A percentile compares a stretch with the other conserved stretches of the same genome.
Conservation (phyloP, 2,797 vertebrate genomes). For the Hafferia zeledoni region DNA sequence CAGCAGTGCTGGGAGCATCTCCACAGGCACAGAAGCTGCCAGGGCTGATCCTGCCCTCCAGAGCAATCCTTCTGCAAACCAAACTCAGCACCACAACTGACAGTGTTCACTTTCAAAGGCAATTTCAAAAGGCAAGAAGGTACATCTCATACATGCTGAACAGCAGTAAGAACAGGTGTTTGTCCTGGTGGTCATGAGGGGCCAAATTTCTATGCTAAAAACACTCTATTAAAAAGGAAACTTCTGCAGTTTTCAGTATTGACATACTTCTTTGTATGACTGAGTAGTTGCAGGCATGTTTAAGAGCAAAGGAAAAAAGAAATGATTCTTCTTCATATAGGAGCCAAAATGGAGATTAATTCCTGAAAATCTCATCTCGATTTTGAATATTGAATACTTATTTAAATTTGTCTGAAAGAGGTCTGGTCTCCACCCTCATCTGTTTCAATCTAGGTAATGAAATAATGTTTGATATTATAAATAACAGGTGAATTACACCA, state of each 20-base stretch:
- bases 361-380: neutral
- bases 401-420: neutral
- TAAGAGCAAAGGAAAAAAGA: neutral
- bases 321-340: neutral
- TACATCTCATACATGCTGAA: neutral
- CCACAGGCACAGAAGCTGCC: neutral
- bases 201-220: neutral
- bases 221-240: neutral
- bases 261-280: neutral
- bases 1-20: neutral
- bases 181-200: neutral
- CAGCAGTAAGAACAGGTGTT: neutral
- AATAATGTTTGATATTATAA: conserved; percentile 22
- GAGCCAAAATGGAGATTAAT: conserved; percentile 1
- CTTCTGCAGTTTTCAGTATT: neutral
- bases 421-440: neutral
- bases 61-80: neutral
- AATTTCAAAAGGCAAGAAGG: neutral
- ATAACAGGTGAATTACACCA: conserved; percentile 17
- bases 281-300: neutral
- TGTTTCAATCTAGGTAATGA: conserved; percentile 37
- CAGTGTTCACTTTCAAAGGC: neutral
- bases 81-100: neutral
- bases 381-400: neutral
- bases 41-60: neutral